Evolutionary conservation across 2,888 invertebrate genomes (phyloP), one percentile per base, ranked within the genome.

Genomic region (Cantharis nigra): DNA sequence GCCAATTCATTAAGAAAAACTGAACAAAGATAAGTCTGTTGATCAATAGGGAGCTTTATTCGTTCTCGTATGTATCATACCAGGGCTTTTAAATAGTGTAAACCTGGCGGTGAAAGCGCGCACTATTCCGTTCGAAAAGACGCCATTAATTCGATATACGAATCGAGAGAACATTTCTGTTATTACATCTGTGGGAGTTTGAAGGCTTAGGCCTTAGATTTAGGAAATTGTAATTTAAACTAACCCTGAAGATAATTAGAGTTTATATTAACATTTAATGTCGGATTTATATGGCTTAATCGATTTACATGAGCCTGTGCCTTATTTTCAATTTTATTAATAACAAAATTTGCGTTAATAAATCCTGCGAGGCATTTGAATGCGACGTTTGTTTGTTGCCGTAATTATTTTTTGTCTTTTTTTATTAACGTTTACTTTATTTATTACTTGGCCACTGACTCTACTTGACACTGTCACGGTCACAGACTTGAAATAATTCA

Each of bases 391-490:
- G 70, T 70, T 74, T 70, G 73, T 69, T 73, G 62, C 74, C 30
- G 14, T 62, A 70, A 74, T 74, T 74, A 74, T 69, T 69, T 69
- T 69, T 69, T 70, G 20, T 63, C 74, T 69, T 65, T 75, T 69
- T 63, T 63, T 65, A 18, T 67, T 67, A 18, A 64, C 64, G 64
- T 73, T 49, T 74, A 33, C 18, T 69, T 69, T 78, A 75, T 75
- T 78, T 74, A 75, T 70, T 69, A 71, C 72, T 71, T 78, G 78
- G 78, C 72, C 75, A 69, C 72, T 72, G 78, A 75, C 78, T 75
- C 73, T 63, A 18, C 33, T 76, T 69, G 75, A 73, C 75, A 78
- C 78, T 75, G 78, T 78, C 75, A 78, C 76, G 78, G 78, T 75
- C 78, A 75, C 72, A 75, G 75, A 72, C 74, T 69, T 69, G 72